phyloP scores from a whole-genome alignment of 1,140 invertebrate species.

The Drosophila kurseongensis region DNA sequence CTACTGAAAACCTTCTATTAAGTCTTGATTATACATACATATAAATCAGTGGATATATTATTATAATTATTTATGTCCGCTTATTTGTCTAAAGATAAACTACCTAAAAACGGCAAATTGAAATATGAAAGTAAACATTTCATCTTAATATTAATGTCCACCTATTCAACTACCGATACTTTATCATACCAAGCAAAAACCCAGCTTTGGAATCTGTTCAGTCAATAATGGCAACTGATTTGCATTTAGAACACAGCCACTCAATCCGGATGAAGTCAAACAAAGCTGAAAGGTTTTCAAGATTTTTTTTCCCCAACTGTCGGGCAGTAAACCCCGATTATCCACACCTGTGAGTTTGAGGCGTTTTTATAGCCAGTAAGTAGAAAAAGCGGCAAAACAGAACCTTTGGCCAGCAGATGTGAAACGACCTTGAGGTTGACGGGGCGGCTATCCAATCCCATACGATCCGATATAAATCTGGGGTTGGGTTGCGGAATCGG shows the following conservation, averaged over 20 bases:
- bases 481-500: slow-evolving; percentile 11
- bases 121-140: no score
- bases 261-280: neutral
- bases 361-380: slow-evolving; percentile 3
- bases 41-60: no score
- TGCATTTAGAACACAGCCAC: slow-evolving; percentile 1
- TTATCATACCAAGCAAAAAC: neutral
- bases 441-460: slow-evolving; percentile 8
- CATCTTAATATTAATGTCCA: no score
- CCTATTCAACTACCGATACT: neutral
- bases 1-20: no score
- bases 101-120: no score
- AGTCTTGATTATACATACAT: no score
- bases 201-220: neutral
- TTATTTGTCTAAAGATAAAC: no score
- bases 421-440: slow-evolving; percentile 16
- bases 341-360: neutral
- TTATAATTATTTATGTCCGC: no score
- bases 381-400: slow-evolving; percentile 1
- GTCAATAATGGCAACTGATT: neutral
- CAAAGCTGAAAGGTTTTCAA: neutral
- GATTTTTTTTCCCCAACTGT: neutral
- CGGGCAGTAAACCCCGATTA: neutral
- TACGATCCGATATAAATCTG: slow-evolving; percentile 19
- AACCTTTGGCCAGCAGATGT: slow-evolving; percentile 29